Evolutionary conservation across 64 coral and sea anemone genomes (phyloP), one percentile per base, ranked within the genome.

Genomic region (Cladopsammia gracilis): DNA sequence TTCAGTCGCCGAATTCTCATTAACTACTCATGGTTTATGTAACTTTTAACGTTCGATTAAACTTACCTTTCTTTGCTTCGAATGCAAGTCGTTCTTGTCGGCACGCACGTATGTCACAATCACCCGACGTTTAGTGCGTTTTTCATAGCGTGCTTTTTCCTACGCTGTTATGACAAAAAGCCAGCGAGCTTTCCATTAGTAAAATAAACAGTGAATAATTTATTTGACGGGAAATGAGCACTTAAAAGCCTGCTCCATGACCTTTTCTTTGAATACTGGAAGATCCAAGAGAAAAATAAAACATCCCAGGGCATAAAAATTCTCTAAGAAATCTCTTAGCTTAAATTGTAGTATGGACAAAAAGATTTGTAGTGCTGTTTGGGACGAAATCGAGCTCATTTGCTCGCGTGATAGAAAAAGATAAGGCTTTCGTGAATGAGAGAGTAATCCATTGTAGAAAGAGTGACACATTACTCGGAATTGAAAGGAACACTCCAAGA

Each of bases 131-230:
- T 46, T 25, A 25, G 43, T 44, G 11, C 10, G 11, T 14, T 49
- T 84, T 59, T 62, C 20, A 51, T 84, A 68, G 62, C 80, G 80
- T 84, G 80, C 80, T 64, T 84, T 22, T 13, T 64, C 10, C 23
- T 64, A 50, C 42, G 20, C 45, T 68, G 61, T 68, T 84, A 65
- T 68, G 80, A 84, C 62, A 67, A 64, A 50, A 83, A 84, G 45
- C 62, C 20, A 66, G 18, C 43, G 62, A 60, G 46, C 43, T 69
- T 84, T 69, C 80, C 80, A 84, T 84, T 84, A 84, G 80, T 68
- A 84, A 64, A 84, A 84, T 84, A 84, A 84, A 84, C 80, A 84
- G 61, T 22, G 60, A 66, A 68, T 66, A 84, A 84, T 84, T 84
- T 84, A 49, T 67, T 84, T 84, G 80, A n/a, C 80, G 80, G 62